Conservation (phyloP, 2,888 invertebrate genomes). For the Girardia tigrina region DNA sequence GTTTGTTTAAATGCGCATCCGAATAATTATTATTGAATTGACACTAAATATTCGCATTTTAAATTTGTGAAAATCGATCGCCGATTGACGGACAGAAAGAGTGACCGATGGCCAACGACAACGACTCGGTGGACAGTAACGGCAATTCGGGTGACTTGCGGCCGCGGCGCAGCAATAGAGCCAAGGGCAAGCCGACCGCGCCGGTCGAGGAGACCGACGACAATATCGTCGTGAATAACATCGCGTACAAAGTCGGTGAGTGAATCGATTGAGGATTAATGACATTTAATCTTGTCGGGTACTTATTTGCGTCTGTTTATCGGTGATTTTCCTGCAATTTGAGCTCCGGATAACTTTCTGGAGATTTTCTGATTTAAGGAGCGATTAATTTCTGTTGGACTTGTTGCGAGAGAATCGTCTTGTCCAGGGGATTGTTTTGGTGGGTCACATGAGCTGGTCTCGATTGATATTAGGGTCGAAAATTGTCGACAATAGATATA, state of each 20-base stretch:
- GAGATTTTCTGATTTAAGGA: too few relatives aligned
- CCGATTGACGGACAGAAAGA: background rate
- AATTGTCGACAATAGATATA: too few relatives aligned
- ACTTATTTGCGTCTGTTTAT: too few relatives aligned
- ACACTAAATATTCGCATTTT: conserved; percentile 15
- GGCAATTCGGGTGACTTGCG: background rate
- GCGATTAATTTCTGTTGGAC: too few relatives aligned
- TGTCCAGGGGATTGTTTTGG: too few relatives aligned
- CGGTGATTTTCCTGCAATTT: too few relatives aligned
- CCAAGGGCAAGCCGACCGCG: background rate
- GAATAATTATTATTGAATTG: background rate
- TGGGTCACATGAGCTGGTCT: too few relatives aligned
- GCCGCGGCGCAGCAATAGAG: background rate
- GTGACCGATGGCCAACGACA: background rate
- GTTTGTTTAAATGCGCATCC: background rate
- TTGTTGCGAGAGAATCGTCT: too few relatives aligned
- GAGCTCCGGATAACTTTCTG: too few relatives aligned
- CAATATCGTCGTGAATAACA: background rate
- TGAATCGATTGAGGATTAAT: too few relatives aligned
- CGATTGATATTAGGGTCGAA: too few relatives aligned
- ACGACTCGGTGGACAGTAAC: conserved; percentile 2
- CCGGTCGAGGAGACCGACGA: background rate
- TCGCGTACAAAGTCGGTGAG: conserved; percentile 9
- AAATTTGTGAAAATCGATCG: background rate
- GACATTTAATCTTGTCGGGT: too few relatives aligned